Base-by-base conservation (phyloP, 2,113 vertebrate species). In the Speoplatyrhinus poulsoni region DNA sequence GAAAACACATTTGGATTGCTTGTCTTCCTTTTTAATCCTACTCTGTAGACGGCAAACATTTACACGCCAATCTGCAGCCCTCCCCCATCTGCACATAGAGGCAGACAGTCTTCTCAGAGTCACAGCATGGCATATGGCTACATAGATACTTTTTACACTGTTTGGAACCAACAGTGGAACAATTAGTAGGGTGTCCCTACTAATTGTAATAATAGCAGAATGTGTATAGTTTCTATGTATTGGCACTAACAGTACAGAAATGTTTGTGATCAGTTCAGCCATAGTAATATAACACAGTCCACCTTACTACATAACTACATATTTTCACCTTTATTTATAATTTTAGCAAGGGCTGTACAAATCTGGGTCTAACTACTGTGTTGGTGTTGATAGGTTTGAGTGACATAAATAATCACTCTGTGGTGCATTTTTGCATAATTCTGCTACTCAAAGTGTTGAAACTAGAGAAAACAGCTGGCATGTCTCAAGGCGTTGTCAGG, bases 101-200 rank as follows among this genome's bases (percentile, higher is more conserved):
- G 11, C 50, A 53, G 12, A 53, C 50, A 53, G 36, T 6, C 36
- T 41, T 41, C 36, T 41, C 5, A 41, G 7, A 41, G 7, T 56
- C 81, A 56, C 55, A 6, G 63, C 32, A 78, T 50, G 73, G 70
- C 76, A 76, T 46, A 79, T 78, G 66, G 53, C 73, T 69, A 77
- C 84, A 80, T 36, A 73, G 81, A 85, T 75, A 82, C 76, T 80
- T 75, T 71, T 64, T 75, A 65, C 59, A 36, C 77, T 68, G 75
- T 87, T 81, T 85, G 72, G 48, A 60, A 68, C 69, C 61, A 67
- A 41, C 81, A 26, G 19, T 26, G 19, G 19, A 26, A 26, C 19
- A 26, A 26, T 26, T 26, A 26, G 19, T 26, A 26, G 19, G 19
- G 19, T 26, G 19, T 26, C 36, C 36, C 36, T 6, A 41, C 4